These are phyloP conservation scores for Semaprochilodus insignis DNA, from an alignment of 2,797 vertebrate genomes.

Conservation along the genomic window DNA sequence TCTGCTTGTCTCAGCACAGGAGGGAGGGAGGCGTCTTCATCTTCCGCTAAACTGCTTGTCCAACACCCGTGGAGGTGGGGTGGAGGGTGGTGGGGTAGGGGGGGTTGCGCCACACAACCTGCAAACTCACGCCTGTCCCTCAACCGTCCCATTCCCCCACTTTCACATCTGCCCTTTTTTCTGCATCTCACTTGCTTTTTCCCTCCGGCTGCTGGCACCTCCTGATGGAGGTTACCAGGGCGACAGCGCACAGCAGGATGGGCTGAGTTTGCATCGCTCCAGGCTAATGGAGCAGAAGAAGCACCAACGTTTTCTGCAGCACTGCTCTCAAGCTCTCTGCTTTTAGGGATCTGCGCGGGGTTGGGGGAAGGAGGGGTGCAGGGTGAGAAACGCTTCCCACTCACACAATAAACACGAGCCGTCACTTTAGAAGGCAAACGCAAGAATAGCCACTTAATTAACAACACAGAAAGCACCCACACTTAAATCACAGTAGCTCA, in stretches of 20 bases:
- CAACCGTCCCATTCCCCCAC: background rate
- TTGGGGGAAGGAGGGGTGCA: background rate
- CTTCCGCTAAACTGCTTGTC: conserved; percentile 6
- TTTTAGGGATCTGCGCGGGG: background rate
- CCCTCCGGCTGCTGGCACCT: conserved; percentile 8
- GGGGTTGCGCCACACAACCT: background rate
- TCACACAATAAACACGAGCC: conserved; percentile 20
- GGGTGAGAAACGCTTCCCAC: background rate
- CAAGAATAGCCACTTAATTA: conserved; percentile 39
- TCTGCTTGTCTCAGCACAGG: conserved; percentile 41
- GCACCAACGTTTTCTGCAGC: conserved; percentile 16
- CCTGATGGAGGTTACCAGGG: conserved; percentile 40
- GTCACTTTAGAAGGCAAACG: background rate
- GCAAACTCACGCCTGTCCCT: background rate
- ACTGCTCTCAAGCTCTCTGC: conserved; percentile 13
- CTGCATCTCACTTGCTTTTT: conserved; percentile 9
- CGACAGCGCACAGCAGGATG: conserved; percentile 15
- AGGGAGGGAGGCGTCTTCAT: conserved; percentile 4
- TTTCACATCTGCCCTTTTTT: conserved; percentile 9
- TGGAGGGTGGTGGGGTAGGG: no score
- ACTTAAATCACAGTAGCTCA: conserved; percentile 12
- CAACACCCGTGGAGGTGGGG: background rate
- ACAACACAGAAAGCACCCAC: conserved; percentile 36
- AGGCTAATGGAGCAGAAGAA: conserved; percentile 51
- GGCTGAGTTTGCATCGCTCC: conserved; percentile 35